phyloP scores from a whole-genome alignment of 2,113 vertebrate genomes.

The Pedetes capensis region DNA sequence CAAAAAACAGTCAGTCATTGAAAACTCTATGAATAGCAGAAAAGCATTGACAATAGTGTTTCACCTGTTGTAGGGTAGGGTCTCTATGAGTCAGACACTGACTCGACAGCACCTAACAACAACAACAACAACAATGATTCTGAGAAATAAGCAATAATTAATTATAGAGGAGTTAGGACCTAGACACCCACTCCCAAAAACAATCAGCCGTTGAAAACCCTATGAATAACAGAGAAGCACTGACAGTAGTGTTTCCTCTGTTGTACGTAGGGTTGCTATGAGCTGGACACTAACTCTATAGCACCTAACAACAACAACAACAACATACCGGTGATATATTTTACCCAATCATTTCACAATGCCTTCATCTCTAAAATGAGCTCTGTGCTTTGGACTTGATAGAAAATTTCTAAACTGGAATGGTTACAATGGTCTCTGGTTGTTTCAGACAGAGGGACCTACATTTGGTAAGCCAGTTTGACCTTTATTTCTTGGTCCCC shows the following conservation, averaged over 20 bases:
- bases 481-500: constrained; percentile 27
- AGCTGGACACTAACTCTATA: too few species aligned
- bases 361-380: not conserved
- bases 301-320: too few species aligned
- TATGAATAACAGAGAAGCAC: too few species aligned
- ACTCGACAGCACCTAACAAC: too few species aligned
- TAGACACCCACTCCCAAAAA: too few species aligned
- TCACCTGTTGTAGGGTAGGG: too few species aligned
- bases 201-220: too few species aligned
- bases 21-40: too few species aligned
- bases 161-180: not conserved
- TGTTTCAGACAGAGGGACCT: not conserved
- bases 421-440: not conserved
- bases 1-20: not conserved
- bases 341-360: not conserved
- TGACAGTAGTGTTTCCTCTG: too few species aligned
- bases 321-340: not conserved
- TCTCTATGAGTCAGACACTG: too few species aligned
- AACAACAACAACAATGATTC: not conserved
- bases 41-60: too few species aligned
- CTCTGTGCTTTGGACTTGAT: not conserved
- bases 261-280: too few species aligned
- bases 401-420: not conserved
- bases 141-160: not conserved
- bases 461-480: not conserved